phyloP scores from a whole-genome alignment of 2,113 vertebrate species.

The Dasypus novemcinctus region DNA sequence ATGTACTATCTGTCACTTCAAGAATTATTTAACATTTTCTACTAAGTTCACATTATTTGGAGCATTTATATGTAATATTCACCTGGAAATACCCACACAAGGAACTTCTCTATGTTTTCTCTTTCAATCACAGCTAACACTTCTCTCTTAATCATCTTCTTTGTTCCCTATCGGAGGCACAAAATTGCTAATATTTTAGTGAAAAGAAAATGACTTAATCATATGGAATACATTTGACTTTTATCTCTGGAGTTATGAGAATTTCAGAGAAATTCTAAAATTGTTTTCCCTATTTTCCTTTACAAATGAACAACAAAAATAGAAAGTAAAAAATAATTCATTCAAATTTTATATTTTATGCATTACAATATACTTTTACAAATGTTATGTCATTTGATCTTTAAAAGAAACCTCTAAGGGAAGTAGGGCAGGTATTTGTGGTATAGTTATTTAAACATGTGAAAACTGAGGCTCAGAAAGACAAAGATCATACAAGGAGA shows the following conservation, averaged over 20 bases:
- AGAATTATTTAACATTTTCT: slow-evolving; percentile 52
- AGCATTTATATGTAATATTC: not conserved
- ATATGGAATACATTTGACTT: not conserved
- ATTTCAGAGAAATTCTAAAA: slow-evolving; percentile 15
- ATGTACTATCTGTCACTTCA: slow-evolving; percentile 65
- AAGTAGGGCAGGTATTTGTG: not conserved
- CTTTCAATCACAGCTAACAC: not conserved
- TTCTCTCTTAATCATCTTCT: slow-evolving; percentile 8
- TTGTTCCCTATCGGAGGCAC: not conserved
- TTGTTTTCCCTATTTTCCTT: not conserved
- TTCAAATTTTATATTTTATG: not conserved
- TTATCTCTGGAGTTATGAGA: not conserved
- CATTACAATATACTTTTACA: not conserved
- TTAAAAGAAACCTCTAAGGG: not conserved
- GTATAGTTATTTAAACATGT: not conserved
- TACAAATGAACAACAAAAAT: not conserved
- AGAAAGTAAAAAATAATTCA: not conserved
- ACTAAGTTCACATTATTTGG: slow-evolving; percentile 17
- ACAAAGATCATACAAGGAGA: not conserved
- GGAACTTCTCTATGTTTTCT: not conserved
- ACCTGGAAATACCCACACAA: not conserved
- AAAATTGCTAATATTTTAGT: not conserved
- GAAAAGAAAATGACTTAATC: not conserved
- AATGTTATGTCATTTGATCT: not conserved
- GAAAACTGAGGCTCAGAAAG: not conserved